These are phyloP conservation scores for Chaunax sp. DNA, from an alignment of 2,797 vertebrate genomes.

Conservation along the genomic window DNA sequence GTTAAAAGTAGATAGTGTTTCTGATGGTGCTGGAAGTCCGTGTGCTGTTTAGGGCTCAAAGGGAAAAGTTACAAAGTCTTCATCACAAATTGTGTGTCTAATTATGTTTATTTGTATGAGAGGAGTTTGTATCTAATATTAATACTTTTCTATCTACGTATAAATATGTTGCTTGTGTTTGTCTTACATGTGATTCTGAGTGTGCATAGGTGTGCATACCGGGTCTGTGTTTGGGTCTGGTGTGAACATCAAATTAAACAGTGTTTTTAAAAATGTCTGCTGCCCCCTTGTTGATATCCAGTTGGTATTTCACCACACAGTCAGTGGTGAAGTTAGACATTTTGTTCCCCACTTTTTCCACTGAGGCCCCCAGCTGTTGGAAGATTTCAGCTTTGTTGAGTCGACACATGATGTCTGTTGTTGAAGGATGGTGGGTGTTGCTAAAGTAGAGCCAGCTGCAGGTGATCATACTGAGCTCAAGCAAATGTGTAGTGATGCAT, in stretches of 20 bases:
- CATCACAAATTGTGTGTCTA: slow-evolving; percentile 22
- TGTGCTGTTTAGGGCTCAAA: slow-evolving; percentile 31
- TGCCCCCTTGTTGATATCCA: slow-evolving; percentile 2
- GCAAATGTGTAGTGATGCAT: slow-evolving; percentile 23
- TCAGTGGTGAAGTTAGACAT: slow-evolving; percentile 1
- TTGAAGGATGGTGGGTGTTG: slow-evolving; percentile 35
- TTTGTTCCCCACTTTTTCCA: slow-evolving; percentile 16
- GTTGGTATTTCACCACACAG: slow-evolving; percentile 1
- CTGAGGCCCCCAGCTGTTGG: slow-evolving; percentile 50
- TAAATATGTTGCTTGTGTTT: slow-evolving; percentile 9
- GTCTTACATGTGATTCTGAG: slow-evolving; percentile 6
- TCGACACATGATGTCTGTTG: slow-evolving; percentile 25
- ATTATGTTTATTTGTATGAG: slow-evolving; percentile 26
- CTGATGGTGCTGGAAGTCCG: slow-evolving; percentile 29
- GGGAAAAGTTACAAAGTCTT: slow-evolving; percentile 19
- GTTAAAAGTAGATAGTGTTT: slow-evolving; percentile 44
- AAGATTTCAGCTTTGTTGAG: slow-evolving; percentile 34
- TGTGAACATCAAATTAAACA: slow-evolving; percentile 10
- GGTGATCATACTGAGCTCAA: slow-evolving; percentile 16
- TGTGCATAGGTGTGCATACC: slow-evolving; percentile 11
- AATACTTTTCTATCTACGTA: not conserved
- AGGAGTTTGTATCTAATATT: slow-evolving; percentile 12
- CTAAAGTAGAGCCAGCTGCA: slow-evolving; percentile 54
- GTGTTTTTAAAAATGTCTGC: not conserved
- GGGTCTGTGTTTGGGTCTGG: slow-evolving; percentile 27